Base-by-base conservation (phyloP, 2,113 vertebrate species). In the Rafetus swinhoei region DNA sequence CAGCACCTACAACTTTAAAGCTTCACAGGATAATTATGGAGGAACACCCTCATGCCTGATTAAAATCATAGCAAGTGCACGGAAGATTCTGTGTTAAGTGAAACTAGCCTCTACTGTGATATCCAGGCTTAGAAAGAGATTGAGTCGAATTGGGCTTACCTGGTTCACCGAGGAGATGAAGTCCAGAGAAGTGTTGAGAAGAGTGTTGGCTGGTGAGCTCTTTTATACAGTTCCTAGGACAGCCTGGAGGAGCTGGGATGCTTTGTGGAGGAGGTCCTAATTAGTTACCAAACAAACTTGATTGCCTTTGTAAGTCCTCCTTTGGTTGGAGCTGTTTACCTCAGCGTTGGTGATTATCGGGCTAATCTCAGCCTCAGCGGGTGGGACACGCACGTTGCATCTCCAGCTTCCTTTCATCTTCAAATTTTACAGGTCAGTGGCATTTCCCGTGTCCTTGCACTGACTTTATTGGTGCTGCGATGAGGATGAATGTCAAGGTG, bases 341-440 rank as follows among this genome's bases (percentile, higher is more conserved):
- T 18, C 29, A 19, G 29, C 3, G 7, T 0, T 9, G 15, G 6
- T n/a, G 15, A n/a, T 69, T 19, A 9, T n/a, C 9, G 16, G 32
- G 7, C 7, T 19, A 32, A 4, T 65, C 29, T n/a, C 16, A 69
- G 7, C 32, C 7, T n/a, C 32, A 69, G 7, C n/a, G 1, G 32
- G 62, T 3, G 7, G 18, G 32, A 19, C 32, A 4, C 4, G 62
- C 8, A 69, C 7, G 2, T 69, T 69, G 7, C 62, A 18, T n/a
- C 62, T 69, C n/a, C 32, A n/a, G 32, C 14, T 69, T 16, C 9
- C 32, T 69, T 69, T 69, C 62, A n/a, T 69, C 29, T 69, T 32
- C 3, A n/a, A 5, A n/a, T 18, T n/a, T 29, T 18, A 32, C 7
- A 13, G 32, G 15, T 1, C 62, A 69, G 7, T 6, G 2, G 1